phyloP scores from a whole-genome alignment of 2,113 vertebrate genomes.

The Strigops habroptila region DNA sequence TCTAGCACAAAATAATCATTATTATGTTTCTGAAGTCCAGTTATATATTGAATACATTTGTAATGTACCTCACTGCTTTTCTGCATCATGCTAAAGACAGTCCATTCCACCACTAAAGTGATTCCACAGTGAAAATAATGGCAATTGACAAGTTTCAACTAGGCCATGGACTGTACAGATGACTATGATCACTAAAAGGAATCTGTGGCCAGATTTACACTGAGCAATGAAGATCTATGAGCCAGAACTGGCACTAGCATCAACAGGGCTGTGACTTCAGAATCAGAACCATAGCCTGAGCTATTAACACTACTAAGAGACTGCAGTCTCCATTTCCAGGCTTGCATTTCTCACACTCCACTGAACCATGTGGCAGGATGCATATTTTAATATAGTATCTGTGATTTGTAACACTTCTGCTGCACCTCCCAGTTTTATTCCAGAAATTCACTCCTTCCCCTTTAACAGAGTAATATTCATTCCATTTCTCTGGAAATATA shows the following conservation, averaged over 20 bases:
- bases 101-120: neutral
- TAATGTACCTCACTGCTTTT: neutral
- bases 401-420: neutral
- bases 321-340: neutral
- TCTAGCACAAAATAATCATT: neutral
- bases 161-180: neutral
- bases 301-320: neutral
- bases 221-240: neutral
- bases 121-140: neutral
- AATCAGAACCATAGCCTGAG: neutral
- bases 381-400: neutral
- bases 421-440: neutral
- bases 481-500: neutral
- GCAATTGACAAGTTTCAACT: neutral
- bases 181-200: neutral
- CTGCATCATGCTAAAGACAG: neutral
- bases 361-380: neutral
- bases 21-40: rapidly evolving
- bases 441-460: neutral
- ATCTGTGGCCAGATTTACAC: neutral
- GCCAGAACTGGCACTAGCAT: neutral
- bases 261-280: neutral
- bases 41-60: neutral
- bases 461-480: neutral
- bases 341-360: neutral